Conservation (phyloP, 2,113 vertebrate genomes). For the Toxotes chatareus region DNA sequence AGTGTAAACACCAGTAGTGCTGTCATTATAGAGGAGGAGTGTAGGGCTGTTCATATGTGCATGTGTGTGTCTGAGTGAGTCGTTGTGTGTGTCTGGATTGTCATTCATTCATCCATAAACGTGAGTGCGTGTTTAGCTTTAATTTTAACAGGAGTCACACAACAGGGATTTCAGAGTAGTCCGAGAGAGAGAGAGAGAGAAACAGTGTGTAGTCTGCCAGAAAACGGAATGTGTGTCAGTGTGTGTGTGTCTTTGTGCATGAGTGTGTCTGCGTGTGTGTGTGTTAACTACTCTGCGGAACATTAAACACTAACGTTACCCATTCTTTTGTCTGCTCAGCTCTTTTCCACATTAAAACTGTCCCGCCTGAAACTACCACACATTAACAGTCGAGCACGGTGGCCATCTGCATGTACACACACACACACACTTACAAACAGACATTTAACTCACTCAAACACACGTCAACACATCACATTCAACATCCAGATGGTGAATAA, state of each 20-base stretch:
- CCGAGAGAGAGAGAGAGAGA: constrained; percentile 41
- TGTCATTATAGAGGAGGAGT: constrained; percentile 57
- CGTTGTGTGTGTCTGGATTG: constrained; percentile 33
- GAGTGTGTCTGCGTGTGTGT: constrained; percentile 40
- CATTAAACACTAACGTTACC: constrained; percentile 68
- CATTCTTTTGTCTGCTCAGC: constrained; percentile 67
- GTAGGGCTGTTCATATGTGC: constrained; percentile 8
- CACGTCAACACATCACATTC: constrained; percentile 30
- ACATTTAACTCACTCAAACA: constrained; percentile 40
- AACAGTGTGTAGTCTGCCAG: constrained; percentile 36
- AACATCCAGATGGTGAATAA: constrained; percentile 50
- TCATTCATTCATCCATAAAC: constrained; percentile 58
- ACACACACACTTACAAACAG: constrained; percentile 13
- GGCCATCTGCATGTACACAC: constrained; percentile 48
- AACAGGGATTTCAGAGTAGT: constrained; percentile 40
- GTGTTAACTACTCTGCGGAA: constrained; percentile 59
- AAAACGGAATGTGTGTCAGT: constrained; percentile 42
- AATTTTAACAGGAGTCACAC: constrained; percentile 47
- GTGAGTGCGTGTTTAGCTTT: constrained; percentile 34
- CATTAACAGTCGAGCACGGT: constrained; percentile 45
- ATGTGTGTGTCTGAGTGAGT: constrained; percentile 7
- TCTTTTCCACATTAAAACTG: constrained; percentile 75
- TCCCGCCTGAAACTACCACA: constrained; percentile 56
- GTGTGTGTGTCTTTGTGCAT: constrained; percentile 25
- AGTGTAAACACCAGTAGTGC: constrained; percentile 68